Base-by-base conservation (phyloP, 1,140 invertebrate genomes). In the Globodera rostochiensis region DNA sequence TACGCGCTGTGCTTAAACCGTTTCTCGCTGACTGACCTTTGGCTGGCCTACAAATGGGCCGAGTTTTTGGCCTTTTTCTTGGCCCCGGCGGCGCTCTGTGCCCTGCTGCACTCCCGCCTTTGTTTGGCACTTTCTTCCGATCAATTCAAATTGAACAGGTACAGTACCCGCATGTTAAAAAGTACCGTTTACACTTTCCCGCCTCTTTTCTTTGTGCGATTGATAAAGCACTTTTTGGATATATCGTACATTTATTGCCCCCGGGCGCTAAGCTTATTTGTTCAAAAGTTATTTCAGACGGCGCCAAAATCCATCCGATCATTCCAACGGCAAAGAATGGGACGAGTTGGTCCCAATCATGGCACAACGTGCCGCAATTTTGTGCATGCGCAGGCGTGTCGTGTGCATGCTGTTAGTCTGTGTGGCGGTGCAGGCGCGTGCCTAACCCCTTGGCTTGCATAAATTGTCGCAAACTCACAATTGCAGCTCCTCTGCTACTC, bases 401-500 rank as follows among this genome's bases (percentile, higher is more conserved):
- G 67, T 57, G 15, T 80, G 80, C n/a, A 66, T 73, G 46, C 76
- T 36, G 15, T 64, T 76, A 74, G 60, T 71, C 25, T 76, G 75
- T 15, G 86, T 87, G 45, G 74, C 84, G 69, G 71, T 87, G 70
- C 67, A 76, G 47, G 85, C 79, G 47, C 64, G 86, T 80, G 87
- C 87, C 9, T 73, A 66, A 36, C n/a, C 15, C 8, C 67, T 11
- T 69, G 8, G 67, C n/a, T 45, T 45, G 8, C 15, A 8, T 69
- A 69, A 69, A 45, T 45, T 36, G 36, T 36, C 9, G 8, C 67
- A 69, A 21, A 21, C 67, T 15, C 19, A 13, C 11, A 70, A 45
- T 80, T 88, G 13, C 87, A 87, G 57, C 88, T 87, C 60, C 49
- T 88, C 45, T 88, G 87, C 64, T 87, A 88, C 66, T 87, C 87